phyloP scores from a whole-genome alignment of 2,113 vertebrate genomes.

The Formicarius rufipectus region DNA sequence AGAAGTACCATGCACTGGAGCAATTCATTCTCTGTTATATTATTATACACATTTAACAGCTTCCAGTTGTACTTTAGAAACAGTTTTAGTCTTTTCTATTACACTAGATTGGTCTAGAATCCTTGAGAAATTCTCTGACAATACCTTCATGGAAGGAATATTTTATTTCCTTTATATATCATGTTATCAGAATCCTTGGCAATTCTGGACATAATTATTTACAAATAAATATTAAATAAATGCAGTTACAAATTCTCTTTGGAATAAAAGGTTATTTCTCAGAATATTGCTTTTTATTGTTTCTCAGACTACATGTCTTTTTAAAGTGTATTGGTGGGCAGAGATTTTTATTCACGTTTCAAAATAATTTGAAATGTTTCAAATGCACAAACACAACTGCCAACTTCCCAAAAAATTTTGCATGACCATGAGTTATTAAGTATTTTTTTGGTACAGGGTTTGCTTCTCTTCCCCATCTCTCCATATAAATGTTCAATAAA shows the following conservation, averaged over 20 bases:
- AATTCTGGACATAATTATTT: constrained; percentile 20
- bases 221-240: constrained; percentile 42
- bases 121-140: constrained; percentile 15
- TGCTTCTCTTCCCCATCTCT: neutral
- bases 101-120: constrained; percentile 10
- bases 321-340: neutral
- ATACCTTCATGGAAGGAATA: neutral
- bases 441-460: neutral
- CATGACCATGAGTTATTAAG: neutral
- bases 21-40: neutral
- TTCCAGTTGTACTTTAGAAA: constrained; percentile 3
- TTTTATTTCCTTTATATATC: neutral
- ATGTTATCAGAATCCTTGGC: constrained; percentile 8
- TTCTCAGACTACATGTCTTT: neutral
- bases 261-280: constrained; percentile 13
- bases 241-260: constrained; percentile 16
- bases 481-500: neutral
- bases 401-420: neutral
- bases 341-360: constrained; percentile 10
- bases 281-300: neutral
- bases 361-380: constrained; percentile 40
- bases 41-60: neutral
- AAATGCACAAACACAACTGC: constrained; percentile 4
- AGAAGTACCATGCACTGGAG: neutral
- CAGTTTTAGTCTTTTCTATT: constrained; percentile 19